Evolutionary conservation across 2,888 invertebrate genomes (phyloP), one percentile per base, ranked within the genome.

Genomic region (Zelleria hepariella): DNA sequence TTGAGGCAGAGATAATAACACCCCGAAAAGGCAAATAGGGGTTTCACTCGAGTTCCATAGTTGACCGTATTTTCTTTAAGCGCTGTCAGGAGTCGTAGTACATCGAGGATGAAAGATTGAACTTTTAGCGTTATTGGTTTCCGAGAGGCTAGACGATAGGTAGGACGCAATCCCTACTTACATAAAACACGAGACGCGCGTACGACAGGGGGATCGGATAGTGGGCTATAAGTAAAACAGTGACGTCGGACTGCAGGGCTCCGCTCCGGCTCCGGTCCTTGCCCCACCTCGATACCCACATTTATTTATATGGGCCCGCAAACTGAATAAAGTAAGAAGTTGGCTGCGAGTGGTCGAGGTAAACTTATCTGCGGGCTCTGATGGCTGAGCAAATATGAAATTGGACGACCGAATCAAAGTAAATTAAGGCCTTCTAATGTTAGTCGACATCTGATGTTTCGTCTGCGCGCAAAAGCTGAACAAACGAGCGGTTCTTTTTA

Each of bases 21-120:
- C 79, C 78, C 81, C 72, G 71, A 81, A 84, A 86, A 86, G 81
- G 81, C 82, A 85, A 87, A 85, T 82, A 83, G 77, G 79, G 82
- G 84, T 81, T 42, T 80, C 74, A 76, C 77, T 75, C 70, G 74
- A 80, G 80, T 80, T 82, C 75, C 75, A 76, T 75, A 77, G 79
- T 81, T 77, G 79, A 76, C 75, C 77, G 80, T 80, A 78, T 84
- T 84, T 86, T 81, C 77, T 80, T 82, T 81, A 82, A 78, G 79
- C 75, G 75, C 78, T 81, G 81, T 79, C 78, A 80, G 78, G 77
- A 77, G 74, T 73, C 73, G 73, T 74, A 70, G 77, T 77, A 77
- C 77, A 80, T 80, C 75, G 78, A 75, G 62, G 59, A 66, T 63
- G 72, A 72, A 75, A 24, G 78, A 80, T 74, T 73, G 74, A 52